phyloP scores from a whole-genome alignment of 2,888 invertebrate genomes.

The Rhabditoides inermis region DNA sequence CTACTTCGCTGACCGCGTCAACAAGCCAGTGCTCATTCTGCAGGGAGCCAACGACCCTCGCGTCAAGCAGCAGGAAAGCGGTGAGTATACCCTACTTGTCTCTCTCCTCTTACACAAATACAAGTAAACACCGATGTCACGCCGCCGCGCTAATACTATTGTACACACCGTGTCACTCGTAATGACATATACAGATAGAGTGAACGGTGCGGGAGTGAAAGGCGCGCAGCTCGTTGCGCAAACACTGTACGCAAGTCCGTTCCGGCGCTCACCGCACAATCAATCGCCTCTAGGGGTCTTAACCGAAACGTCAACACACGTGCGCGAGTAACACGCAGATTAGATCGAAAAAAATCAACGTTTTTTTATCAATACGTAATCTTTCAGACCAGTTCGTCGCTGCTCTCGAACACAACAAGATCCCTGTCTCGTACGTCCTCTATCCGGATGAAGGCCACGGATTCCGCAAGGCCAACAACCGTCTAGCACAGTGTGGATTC shows the following conservation, averaged over 20 bases:
- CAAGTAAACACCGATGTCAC: too few relatives aligned
- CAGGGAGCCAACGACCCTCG: constrained; percentile 51
- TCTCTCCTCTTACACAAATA: background rate
- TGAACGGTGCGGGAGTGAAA: too few relatives aligned
- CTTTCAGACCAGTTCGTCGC: constrained; percentile 45
- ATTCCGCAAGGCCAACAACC: constrained; percentile 31
- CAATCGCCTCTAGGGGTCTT: too few relatives aligned
- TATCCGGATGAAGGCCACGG: constrained; percentile 51
- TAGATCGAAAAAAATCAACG: background rate
- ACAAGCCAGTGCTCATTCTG: constrained; percentile 47
- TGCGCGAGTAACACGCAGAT: background rate
- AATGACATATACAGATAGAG: too few relatives aligned
- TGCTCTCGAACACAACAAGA: constrained; percentile 42
- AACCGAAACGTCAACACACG: too few relatives aligned
- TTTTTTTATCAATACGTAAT: background rate
- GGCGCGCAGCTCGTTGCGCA: too few relatives aligned
- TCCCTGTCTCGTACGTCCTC: constrained; percentile 48
- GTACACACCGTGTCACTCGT: too few relatives aligned
- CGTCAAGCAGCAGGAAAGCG: constrained; percentile 48
- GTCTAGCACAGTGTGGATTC: constrained; percentile 44
- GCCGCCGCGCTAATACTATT: too few relatives aligned
- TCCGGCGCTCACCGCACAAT: too few relatives aligned
- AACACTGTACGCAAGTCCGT: too few relatives aligned
- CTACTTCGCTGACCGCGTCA: constrained; percentile 46
- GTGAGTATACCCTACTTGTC: constrained; percentile 4